Base-by-base conservation (phyloP, 2,797 vertebrate species). In the Ctenopoma multispine region DNA sequence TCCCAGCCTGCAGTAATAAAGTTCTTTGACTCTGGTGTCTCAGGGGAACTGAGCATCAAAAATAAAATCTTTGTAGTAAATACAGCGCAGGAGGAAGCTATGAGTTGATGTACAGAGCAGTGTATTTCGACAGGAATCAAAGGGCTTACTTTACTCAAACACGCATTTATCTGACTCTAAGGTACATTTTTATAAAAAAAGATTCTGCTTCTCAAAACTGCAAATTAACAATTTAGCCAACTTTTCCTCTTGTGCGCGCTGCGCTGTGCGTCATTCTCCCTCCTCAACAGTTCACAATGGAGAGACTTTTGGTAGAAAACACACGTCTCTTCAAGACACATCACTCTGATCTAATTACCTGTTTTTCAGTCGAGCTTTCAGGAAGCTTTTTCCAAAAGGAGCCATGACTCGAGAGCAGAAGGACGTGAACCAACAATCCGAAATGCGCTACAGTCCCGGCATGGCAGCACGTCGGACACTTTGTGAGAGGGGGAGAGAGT, bases 321-420 rank as follows among this genome's bases (percentile, higher is more conserved):
- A 13, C 21, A 10, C n/a, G n/a, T 57, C 51, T 44, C 31, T 1
- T 29, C 13, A n/a, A 53, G 15, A 48, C 59, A 62, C 18, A 11
- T 20, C 10, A 10, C 20, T 31, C 23, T 66, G 57, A 44, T 76
- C 72, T 38, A 46, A 36, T 82, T 97, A 98, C 97, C 96, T 97
- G 94, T 87, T 96, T 92, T 96, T 98, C 90, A 96, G 94, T 17
- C 96, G 94, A 43, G 96, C 92, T 94, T 97, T 99, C 55, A 98
- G 90, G 83, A 97, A 95, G 90, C 94, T 96, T 92, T 92, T 96
- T 69, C 96, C 96, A 79, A 98, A 97, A 60, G 96, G 97, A 92
- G 97, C 96, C 97, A 99, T 99, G 87, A 81, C 89, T 62, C 65
- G 17, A 23, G 63, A 63, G 60, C 41, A 0, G 0, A 14, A 44